Evolutionary conservation across 2,888 invertebrate species (phyloP).

Genomic region (Sphaeridia pumilis): DNA sequence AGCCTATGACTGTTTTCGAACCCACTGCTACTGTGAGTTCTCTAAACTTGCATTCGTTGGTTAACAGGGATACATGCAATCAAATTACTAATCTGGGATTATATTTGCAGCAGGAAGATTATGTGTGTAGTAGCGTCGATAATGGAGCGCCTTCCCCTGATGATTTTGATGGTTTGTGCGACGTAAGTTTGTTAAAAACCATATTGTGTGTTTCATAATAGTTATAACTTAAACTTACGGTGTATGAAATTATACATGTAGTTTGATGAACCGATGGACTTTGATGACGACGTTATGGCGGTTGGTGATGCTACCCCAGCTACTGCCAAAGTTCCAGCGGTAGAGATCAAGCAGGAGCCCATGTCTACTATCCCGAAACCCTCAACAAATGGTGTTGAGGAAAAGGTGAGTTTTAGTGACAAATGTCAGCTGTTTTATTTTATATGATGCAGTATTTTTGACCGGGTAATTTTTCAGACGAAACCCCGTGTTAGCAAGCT

Average conservation of each 20-base stretch:
- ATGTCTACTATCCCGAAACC: not conserved
- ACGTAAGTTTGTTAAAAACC: not conserved
- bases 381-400: not conserved
- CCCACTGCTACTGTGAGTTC: not conserved
- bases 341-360: not conserved
- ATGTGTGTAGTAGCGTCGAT: no score
- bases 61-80: no score
- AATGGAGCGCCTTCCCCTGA: no score
- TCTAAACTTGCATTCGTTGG: no score
- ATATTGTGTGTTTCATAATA: not conserved
- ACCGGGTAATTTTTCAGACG: not conserved
- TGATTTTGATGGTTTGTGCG: not conserved
- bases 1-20: not conserved
- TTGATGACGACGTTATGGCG: not conserved
- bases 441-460: not conserved
- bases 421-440: no score
- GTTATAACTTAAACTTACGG: not conserved
- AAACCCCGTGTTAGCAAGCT: not conserved
- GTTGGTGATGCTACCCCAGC: not conserved
- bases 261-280: conserved; percentile 17
- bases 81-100: no score
- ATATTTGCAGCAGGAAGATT: no score
- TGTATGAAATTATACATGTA: not conserved
- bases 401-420: not conserved
- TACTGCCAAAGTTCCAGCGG: not conserved